A percentile compares a stretch with the other conserved stretches of the same genome.
Conservation (phyloP, 2,113 vertebrate genomes). For the Heptranchias perlo region DNA sequence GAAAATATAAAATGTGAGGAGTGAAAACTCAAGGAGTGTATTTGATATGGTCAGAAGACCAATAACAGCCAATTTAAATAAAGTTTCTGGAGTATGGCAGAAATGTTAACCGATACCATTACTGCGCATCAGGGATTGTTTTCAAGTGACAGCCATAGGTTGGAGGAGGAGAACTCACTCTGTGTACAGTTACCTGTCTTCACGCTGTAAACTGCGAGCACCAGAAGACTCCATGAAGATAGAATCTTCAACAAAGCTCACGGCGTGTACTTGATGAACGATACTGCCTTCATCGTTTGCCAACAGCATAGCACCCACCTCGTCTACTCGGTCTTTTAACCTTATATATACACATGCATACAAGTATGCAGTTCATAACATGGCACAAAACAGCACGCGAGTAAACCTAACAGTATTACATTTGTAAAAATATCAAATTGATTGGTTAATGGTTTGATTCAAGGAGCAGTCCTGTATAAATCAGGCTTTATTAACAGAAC, state of each 20-base stretch:
- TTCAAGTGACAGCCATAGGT: background rate
- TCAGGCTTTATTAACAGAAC: background rate
- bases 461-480: conserved; percentile 15
- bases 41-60: background rate
- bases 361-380: conserved; percentile 56
- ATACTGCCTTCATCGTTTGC: conserved; percentile 72
- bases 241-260: conserved; percentile 72
- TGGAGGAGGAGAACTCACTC: background rate
- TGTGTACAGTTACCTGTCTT: conserved; percentile 71
- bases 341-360: conserved; percentile 68
- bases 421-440: background rate
- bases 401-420: background rate
- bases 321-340: conserved; percentile 70
- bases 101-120: background rate
- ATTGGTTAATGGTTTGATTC: background rate
- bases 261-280: conserved; percentile 71
- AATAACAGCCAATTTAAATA: background rate
- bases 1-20: background rate
- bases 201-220: conserved; percentile 56
- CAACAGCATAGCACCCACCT: conserved; percentile 67
- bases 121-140: background rate
- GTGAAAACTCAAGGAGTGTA: background rate
- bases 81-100: background rate
- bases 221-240: conserved; percentile 80
- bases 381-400: conserved; percentile 48